phyloP scores from a whole-genome alignment of 2,888 invertebrate species.

The Scotopteryx bipunctaria region DNA sequence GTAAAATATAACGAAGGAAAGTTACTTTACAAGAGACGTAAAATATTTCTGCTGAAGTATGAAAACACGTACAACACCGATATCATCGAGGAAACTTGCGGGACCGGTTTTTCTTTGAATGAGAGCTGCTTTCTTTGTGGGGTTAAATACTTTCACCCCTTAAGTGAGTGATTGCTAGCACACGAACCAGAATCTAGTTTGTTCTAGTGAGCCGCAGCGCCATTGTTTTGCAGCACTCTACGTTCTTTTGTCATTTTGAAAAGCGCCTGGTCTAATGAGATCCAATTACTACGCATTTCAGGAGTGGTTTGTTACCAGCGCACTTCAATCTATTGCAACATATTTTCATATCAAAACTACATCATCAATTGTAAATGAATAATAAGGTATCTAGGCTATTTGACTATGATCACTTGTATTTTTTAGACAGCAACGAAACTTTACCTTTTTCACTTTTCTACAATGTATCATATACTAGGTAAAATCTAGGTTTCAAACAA shows the following conservation, averaged over 20 bases:
- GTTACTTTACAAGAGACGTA: slow-evolving; percentile 16
- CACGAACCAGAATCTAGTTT: slow-evolving; percentile 22
- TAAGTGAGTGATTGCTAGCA: slow-evolving; percentile 44
- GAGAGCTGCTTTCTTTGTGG: slow-evolving; percentile 38
- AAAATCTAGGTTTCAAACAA: background rate
- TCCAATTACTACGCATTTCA: slow-evolving; percentile 11
- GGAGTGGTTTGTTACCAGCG: slow-evolving; percentile 3
- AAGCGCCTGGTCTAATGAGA: slow-evolving; percentile 18
- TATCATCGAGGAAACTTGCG: slow-evolving; percentile 22
- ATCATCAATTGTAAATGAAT: background rate
- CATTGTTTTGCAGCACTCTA: slow-evolving; percentile 29
- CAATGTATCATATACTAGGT: too few species aligned
- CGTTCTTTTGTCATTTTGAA: slow-evolving; percentile 21
- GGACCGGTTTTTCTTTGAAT: slow-evolving; percentile 21
- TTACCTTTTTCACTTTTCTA: too few species aligned
- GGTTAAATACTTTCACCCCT: slow-evolving; percentile 49
- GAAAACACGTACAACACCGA: slow-evolving; percentile 18
- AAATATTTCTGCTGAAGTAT: slow-evolving; percentile 22
- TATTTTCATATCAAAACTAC: background rate
- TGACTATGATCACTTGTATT: too few species aligned
- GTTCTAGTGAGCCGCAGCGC: slow-evolving; percentile 1
- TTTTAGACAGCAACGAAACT: too few species aligned
- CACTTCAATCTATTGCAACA: background rate
- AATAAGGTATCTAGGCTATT: background rate
- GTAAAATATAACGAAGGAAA: slow-evolving; percentile 27